Base-by-base conservation (phyloP, 2,797 vertebrate genomes). In the Dicrostonyx torquatus region DNA sequence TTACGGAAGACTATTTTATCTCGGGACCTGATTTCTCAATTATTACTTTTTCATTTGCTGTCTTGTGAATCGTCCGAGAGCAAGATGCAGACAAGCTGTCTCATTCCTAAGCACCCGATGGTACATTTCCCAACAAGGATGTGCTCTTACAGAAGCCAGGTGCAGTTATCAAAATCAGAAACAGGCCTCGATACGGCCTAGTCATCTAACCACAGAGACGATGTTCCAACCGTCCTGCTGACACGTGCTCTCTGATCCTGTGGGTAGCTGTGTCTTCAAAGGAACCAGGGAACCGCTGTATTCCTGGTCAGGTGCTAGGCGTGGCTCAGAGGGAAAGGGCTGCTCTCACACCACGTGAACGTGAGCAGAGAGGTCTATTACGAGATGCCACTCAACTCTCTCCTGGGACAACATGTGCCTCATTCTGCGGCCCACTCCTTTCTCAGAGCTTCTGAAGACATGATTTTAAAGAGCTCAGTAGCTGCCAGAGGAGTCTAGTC, bases 401-500 rank as follows among this genome's bases (percentile, higher is more conserved):
- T 88, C 93, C 62, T 75, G 95, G 85, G 89, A 97, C 6, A 50
- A 10, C 37, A 73, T 66, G 64, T 68, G 45, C 15, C 62, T 62
- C 66, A 9, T 90, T 80, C 87, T 89, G 91, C 86, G 2, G 53
- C 3, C 53, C n/a, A 53, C 83, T 95, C 29, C 89, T 94, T 97
- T 96, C 95, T 94, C 62, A 87, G 97, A 95, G 94, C 34, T n/a
- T 26, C 89, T 93, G 84, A 96, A 93, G 89, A 70, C 90, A 86
- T 53, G 80, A 93, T 92, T 97, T 97, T 91, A 64, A 94, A 90
- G 86, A 5, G 40, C 82, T 68, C 10, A 26, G 86, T 90, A 86
- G 95, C 86, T 87, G 79, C 97, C 97, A 97, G 95, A 94, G 93
- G 34, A 97, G 94, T 94, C 95, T 94, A 93, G 89, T 94, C 90